Evolutionary conservation across 2,888 invertebrate genomes (phyloP), one percentile per base, ranked within the genome.

Genomic region (Limenitis camilla): DNA sequence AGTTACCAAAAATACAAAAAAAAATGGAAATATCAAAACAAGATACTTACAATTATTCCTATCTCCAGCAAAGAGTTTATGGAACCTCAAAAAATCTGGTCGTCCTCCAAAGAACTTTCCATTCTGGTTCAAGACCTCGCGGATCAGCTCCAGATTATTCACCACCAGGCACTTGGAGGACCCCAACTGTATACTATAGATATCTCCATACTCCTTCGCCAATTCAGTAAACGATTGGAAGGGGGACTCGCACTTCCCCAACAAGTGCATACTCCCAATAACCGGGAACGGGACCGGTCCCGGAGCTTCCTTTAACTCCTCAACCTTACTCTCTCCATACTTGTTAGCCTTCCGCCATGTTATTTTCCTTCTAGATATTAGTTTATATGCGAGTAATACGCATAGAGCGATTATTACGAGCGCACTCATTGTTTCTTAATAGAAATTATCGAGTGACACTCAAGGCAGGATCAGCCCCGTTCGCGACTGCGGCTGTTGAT

Each of bases 101-200:
- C 96, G 88, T 8, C 95, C 94, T 1, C 94, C 94, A 76, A 96
- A 95, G 66, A 92, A 92, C 58, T 92, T 92, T 5, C 95, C 95
- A 67, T 93, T 94, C 56, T 92, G 91, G 69, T 94, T 93, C 28
- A 94, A 82, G 44, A 94, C 94, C 69, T 94, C 93, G 55, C 91
- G 89, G 60, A 94, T 93, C 32, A 92, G 76, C 10, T 90, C 89
- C 67, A 93, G 88, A 72, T 90, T 93, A 72, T 93, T 94, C 38
- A 94, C 93, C 28, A 94, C 91, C 19, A 94, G 80, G 74, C 94
- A 94, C 42, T 90, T 89, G 0, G 91, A 86, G 9, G 89, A 78
- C 2, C 94, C 94, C 58, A 95, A 78, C 48, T 89, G 90, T 56
- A 94, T 80, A 56, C 90, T 89, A 75, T 90, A 94, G 40, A 94